These are phyloP conservation scores for Athalia rosae DNA, from an alignment of 2,888 invertebrate genomes.

Conservation along the genomic window DNA sequence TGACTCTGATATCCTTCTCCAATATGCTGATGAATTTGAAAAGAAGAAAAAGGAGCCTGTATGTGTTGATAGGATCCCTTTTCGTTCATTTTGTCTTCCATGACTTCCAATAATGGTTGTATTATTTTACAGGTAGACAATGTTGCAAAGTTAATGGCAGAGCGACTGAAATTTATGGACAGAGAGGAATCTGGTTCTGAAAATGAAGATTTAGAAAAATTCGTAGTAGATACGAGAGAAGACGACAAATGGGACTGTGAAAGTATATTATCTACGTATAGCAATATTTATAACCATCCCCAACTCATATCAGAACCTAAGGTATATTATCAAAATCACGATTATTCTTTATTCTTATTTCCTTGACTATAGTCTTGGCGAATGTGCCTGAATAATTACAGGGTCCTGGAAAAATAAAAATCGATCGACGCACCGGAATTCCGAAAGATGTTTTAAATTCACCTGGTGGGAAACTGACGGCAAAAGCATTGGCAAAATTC, in stretches of 20 bases:
- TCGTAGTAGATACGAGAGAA: constrained; percentile 79
- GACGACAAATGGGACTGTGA: constrained; percentile 92
- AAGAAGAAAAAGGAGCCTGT: constrained; percentile 74
- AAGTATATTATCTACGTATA: constrained; percentile 92
- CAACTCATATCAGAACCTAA: constrained; percentile 87
- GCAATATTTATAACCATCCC: constrained; percentile 94
- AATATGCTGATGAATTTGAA: constrained; percentile 86
- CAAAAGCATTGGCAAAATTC: constrained; percentile 81
- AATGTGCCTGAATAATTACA: constrained; percentile 60
- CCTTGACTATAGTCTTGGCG: background rate
- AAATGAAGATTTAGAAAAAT: constrained; percentile 77
- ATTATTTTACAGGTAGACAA: constrained; percentile 61
- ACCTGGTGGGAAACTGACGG: constrained; percentile 79
- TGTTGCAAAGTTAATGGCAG: constrained; percentile 64
- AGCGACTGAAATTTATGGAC: constrained; percentile 64
- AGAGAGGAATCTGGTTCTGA: constrained; percentile 61
- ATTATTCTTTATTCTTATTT: background rate
- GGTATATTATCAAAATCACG: constrained; percentile 68
- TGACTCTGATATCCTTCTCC: constrained; percentile 81
- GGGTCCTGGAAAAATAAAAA: constrained; percentile 79
- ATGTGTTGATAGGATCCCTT: constrained; percentile 44
- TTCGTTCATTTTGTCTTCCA: background rate
- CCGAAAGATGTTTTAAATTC: constrained; percentile 81
- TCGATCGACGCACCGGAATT: constrained; percentile 84
- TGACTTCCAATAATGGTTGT: constrained; percentile 4